Conservation (phyloP, 2,797 vertebrate genomes). For the Hemitrygon akajei region DNA sequence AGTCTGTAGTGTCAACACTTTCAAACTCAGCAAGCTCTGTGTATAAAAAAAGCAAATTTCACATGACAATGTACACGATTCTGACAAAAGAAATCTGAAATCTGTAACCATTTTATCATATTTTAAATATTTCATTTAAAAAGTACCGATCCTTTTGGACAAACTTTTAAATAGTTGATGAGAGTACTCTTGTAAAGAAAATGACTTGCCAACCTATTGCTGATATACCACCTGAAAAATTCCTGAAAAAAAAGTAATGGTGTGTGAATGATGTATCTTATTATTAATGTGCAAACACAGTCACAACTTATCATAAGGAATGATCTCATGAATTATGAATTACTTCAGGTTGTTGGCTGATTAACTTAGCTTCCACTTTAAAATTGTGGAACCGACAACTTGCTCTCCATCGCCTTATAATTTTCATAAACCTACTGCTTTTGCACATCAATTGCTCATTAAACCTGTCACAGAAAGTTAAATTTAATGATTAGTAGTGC, state of each 20-base stretch:
- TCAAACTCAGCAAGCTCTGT: not conserved
- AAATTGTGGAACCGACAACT: not conserved
- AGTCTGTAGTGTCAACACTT: not conserved
- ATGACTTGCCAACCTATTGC: not conserved
- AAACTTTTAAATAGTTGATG: not conserved
- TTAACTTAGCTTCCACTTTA: not conserved
- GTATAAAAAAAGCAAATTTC: not conserved
- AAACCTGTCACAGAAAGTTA: not conserved
- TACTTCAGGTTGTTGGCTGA: not conserved
- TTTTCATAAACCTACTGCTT: not conserved
- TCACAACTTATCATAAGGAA: not conserved
- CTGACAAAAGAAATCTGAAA: not conserved
- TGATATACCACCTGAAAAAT: not conserved
- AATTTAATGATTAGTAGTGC: too few relatives aligned
- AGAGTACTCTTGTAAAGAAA: not conserved
- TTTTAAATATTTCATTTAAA: not conserved
- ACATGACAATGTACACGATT: not conserved
- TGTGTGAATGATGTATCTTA: too few relatives aligned
- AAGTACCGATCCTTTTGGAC: too few relatives aligned
- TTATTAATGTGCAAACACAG: not conserved
- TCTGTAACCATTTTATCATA: not conserved
- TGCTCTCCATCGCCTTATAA: not conserved
- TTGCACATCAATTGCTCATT: not conserved
- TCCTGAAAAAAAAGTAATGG: not conserved
- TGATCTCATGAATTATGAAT: not conserved